Conservation (phyloP, 2,113 vertebrate genomes). For the Rhea pennata region DNA sequence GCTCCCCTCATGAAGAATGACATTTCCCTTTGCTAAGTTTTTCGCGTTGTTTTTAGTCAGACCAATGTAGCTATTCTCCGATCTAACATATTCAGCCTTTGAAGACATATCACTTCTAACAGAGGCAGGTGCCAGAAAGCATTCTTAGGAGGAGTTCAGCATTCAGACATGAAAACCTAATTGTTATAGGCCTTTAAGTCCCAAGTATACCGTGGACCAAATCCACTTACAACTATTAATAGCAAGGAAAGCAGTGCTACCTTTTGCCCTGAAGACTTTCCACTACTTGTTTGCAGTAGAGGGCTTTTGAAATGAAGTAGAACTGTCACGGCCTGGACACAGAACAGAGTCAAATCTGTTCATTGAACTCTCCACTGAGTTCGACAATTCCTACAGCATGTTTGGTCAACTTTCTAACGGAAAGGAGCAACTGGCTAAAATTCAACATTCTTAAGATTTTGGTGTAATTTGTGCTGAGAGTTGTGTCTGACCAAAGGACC, state of each 20-base stretch:
- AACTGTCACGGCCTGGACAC: background rate
- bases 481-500: background rate
- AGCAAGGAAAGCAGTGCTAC: background rate
- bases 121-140: slow-evolving; percentile 12
- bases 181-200: background rate
- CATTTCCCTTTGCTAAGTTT: slow-evolving; percentile 29
- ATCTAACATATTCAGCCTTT: background rate
- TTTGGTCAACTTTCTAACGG: background rate
- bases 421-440: background rate
- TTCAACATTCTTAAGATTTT: background rate
- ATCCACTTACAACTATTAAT: background rate
- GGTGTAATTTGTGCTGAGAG: background rate
- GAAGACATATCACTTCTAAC: background rate
- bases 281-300: background rate
- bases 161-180: background rate
- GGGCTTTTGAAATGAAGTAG: background rate
- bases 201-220: background rate
- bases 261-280: background rate
- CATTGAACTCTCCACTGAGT: background rate
- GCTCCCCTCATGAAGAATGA: background rate
- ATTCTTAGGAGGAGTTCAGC: background rate
- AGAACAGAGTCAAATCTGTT: background rate
- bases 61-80: background rate
- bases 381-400: background rate
- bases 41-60: slow-evolving; percentile 17